Evolutionary conservation across 2,888 invertebrate species (phyloP).

Genomic region (Melikaiella ostensackeni): DNA sequence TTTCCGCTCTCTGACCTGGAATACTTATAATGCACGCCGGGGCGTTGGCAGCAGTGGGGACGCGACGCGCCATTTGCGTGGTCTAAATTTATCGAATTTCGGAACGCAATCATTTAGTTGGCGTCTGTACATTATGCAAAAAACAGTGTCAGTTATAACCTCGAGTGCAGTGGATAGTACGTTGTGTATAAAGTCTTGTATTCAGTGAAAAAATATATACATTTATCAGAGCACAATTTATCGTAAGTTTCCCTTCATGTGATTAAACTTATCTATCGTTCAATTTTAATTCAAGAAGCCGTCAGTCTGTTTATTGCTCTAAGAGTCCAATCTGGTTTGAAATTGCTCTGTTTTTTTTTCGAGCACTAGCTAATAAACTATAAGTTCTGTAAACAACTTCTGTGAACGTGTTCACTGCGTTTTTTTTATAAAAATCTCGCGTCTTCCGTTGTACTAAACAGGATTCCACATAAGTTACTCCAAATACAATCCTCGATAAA

Average conservation of each 20-base stretch:
- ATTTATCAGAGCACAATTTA: conserved; percentile 22
- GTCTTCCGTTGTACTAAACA: not conserved
- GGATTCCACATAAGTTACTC: not conserved
- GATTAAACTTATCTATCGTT: not conserved
- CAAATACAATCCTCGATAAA: not conserved
- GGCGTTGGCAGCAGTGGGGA: conserved; percentile 7
- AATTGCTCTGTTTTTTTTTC: not conserved
- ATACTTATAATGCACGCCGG: not conserved
- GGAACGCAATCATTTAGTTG: conserved; percentile 50
- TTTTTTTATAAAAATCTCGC: not conserved
- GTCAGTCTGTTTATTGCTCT: conserved; percentile 1
- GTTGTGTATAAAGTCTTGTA: conserved; percentile 47
- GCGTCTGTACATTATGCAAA: conserved; percentile 54
- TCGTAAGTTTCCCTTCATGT: conserved; percentile 12
- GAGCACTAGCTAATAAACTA: not conserved
- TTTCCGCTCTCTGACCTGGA: too few species aligned
- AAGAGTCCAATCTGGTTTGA: conserved; percentile 6
- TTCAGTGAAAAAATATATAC: conserved; percentile 43
- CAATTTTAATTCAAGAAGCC: conserved; percentile 14
- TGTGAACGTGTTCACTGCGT: not conserved
- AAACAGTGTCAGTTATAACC: conserved; percentile 50
- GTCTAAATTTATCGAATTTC: conserved; percentile 49
- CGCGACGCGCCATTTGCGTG: conserved; percentile 54
- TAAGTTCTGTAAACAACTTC: not conserved
- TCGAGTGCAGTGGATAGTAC: conserved; percentile 44